Base-by-base conservation (phyloP, 2,113 vertebrate genomes). In the Bambusicola thoracicus region DNA sequence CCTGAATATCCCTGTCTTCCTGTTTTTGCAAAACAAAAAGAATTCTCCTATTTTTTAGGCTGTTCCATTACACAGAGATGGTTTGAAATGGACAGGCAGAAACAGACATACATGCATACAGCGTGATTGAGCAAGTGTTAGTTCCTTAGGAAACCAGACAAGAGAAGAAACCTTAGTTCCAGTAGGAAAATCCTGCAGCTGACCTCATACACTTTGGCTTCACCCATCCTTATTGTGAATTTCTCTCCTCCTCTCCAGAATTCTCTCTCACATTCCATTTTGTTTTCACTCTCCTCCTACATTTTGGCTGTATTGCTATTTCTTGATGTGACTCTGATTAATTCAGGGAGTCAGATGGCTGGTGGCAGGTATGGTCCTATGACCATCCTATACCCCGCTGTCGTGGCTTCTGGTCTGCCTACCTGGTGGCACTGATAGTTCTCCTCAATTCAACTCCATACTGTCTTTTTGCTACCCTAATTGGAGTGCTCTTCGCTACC, bases 1-100 rank as follows among this genome's bases (percentile, higher is more conserved):
- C 55, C 13, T 51, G 46, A 63, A 61, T 29, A 49, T 21, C 56
- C 20, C 40, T 44, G 34, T 32, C 14, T 29, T 13, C 48, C 66
- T 49, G 22, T 3, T 32, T 59, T n/a, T 61, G 51, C 36, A 68
- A 30, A 43, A 16, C 20, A 17, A 1, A 0, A 0, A 5, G 53
- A 40, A 43, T 44, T 32, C 5, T 8, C 3, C 0, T 3, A 1
- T 25, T 51, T 49, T 20, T 32, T 32, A 25, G 85, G 4, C 13
- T 40, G 22, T 61, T 44, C 19, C 11, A 1, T 40, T 38, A 20
- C 15, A 30, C 5, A 12, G 32, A 12, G 4, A 6, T 59, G 79
- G 34, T 19, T 11, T 59, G 77, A 29, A 51, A 55, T 0, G 5
- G 16, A 53, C 62, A 90, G 17, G 5, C 27, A 62, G 56, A 53